Evolutionary conservation across 1,140 invertebrate species (phyloP).

Genomic region (Delia radicum): DNA sequence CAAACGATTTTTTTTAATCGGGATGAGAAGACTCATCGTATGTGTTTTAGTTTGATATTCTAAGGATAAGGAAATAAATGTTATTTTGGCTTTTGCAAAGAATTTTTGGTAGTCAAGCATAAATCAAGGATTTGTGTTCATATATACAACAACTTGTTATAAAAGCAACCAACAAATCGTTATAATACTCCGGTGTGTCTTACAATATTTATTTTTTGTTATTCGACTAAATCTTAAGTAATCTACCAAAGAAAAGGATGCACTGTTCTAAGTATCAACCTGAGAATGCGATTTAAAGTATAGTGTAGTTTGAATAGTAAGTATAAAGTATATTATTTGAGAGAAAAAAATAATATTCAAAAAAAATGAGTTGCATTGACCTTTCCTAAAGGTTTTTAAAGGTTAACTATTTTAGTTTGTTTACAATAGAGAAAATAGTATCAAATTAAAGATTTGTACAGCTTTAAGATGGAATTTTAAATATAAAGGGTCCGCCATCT

Average conservation of each 20-base stretch:
- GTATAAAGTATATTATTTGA: background rate
- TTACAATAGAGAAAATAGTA: no score
- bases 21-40: no score
- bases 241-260: background rate
- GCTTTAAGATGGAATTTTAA: no score
- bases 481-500: no score
- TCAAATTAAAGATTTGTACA: no score
- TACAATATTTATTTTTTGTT: background rate
- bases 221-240: background rate
- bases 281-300: background rate
- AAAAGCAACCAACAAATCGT: slow-evolving; percentile 4
- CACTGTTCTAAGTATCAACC: background rate
- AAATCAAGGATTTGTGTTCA: slow-evolving; percentile 19
- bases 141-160: background rate
- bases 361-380: slow-evolving; percentile 13
- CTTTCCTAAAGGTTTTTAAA: background rate
- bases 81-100: background rate
- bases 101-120: slow-evolving; percentile 16
- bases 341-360: background rate
- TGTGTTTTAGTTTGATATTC: background rate
- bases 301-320: background rate
- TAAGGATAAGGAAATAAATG: slow-evolving; percentile 23
- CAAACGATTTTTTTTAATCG: background rate
- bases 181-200: slow-evolving; percentile 13
- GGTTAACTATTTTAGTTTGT: background rate